Percentiles rank a stretch among this genome's conserved stretches.
Evolutionary conservation across 53 echinoderm and acorn worm genomes (phyloP).

Genomic region (Mesocentrotus franciscanus): DNA sequence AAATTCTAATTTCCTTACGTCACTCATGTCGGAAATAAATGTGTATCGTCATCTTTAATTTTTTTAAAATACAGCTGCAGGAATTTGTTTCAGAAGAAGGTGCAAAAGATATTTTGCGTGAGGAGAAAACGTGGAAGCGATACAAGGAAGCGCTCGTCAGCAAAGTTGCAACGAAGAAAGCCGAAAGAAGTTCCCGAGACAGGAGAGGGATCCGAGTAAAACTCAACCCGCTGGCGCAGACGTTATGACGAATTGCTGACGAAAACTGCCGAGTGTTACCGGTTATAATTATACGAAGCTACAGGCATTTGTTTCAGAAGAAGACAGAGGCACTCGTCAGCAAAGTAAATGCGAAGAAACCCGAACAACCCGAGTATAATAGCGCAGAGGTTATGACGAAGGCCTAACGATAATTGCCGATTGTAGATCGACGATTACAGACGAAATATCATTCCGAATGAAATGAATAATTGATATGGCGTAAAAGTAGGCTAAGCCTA

Average conservation of each 20-base stretch:
- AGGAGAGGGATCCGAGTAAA: constrained; percentile 55
- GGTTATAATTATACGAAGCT: constrained; percentile 31
- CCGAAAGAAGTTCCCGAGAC: constrained; percentile 50
- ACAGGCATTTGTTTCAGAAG: constrained; percentile 71
- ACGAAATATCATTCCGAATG: background rate
- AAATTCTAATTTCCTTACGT: background rate
- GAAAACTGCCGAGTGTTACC: background rate
- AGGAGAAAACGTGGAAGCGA: constrained; percentile 74
- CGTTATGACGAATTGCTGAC: constrained; percentile 60
- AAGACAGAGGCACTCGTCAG: constrained; percentile 70
- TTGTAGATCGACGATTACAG: background rate
- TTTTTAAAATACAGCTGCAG: constrained; percentile 54
- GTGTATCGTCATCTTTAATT: background rate
- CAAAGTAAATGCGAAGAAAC: constrained; percentile 62
- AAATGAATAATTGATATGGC: background rate
- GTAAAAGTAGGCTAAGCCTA: background rate
- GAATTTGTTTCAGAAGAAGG: constrained; percentile 81
- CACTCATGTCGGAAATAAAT: background rate
- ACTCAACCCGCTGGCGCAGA: constrained; percentile 68
- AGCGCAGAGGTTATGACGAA: constrained; percentile 57
- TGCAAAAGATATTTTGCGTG: constrained; percentile 71
- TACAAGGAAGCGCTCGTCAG: constrained; percentile 80
- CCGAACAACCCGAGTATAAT: constrained; percentile 44
- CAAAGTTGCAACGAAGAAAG: constrained; percentile 68
- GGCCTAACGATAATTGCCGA: background rate